Base-by-base conservation (phyloP, 2,797 vertebrate genomes). In the Numenius phaeopus region DNA sequence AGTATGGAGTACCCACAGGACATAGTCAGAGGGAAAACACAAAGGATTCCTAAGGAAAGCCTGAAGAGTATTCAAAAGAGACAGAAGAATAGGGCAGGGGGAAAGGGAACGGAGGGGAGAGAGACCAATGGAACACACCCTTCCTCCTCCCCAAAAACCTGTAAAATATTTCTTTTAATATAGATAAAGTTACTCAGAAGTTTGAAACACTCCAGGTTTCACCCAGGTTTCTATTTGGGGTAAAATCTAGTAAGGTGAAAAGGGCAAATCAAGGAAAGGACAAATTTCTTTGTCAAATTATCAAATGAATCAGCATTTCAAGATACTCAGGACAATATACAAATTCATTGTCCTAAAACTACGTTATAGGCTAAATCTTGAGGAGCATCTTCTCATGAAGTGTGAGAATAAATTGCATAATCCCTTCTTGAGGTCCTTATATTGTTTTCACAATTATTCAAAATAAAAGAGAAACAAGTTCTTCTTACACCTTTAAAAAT, bases 111-210 rank as follows among this genome's bases (percentile, higher is more conserved):
- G 5, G 11, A 40, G 39, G 4, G 4, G 6, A 75, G 6, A 11
- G 9, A 40, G 15, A 18, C 4, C 7, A 58, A 82, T 7, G n/a
- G 55, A 72, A 54, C 2, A 0, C 1, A 20, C 1, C 2, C 4
- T 4, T n/a, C 2, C 1, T 58, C 2, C 10, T 3, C 7, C 2
- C 4, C 1, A 1, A 62, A 65, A 42, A 3, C 7, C 15, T 50
- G 4, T 66, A 50, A 34, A 89, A 81, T 15, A 18, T 65, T 80
- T 91, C 5, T 82, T 85, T 80, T 23, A 55, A 59, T 46, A 50
- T 9, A 75, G 21, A 44, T 4, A 11, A 62, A 39, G 13, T 23
- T 84, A 14, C 79, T 71, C 1, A 10, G 42, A 84, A 65, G 2
- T 75, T 79, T 93, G 15, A 90, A 87, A 52, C 14, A 32, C 14